Evolutionary conservation across 2,797 vertebrate genomes (phyloP), one percentile per base, ranked within the genome.

Genomic region (Lycodopsis pacificus): DNA sequence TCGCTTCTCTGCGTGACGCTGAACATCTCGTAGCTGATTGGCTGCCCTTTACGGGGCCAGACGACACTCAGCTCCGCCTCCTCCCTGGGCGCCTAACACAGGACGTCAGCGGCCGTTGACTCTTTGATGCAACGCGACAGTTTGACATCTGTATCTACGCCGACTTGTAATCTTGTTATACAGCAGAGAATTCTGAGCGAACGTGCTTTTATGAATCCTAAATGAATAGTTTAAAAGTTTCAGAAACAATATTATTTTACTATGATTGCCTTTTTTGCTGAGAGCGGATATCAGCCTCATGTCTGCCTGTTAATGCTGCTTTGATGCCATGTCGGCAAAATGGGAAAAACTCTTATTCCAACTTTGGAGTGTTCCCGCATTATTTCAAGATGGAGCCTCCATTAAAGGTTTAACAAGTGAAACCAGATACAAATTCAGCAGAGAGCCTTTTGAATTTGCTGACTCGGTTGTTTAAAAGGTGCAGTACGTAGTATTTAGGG

Each of bases 1-100:
- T 99, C 96, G 19, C 95, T 93, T 91, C 94, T 96, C 87, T 96
- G 95, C 32, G 95, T 96, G 73, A 99, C 96, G 13, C 96, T 97
- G 91, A 99, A 99, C 66, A 65, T 95, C 68, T 97, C 96, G 32
- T 94, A 97, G 87, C 90, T 96, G 91, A 99, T 96, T 80, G 96
- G 95, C 61, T 97, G 95, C 27, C 96, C 96, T 94, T 96, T 97
- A 74, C 89, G 91, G 54, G 98, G 98, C 97, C 97, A 98, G 82
- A 96, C 96, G 61, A 94, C 93, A 84, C 94, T 93, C 58, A 44
- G 63, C 73, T 92, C 92, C 27, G 30, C 75, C 54, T 95, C 95
- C 72, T 95, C 82, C 2, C 82, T 96, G 83, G 96, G 95, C 86
- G 91, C 93, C 97, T 98, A 69, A 71, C 46, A 84, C 17, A 89